Evolutionary conservation across 1,140 invertebrate genomes (phyloP), one percentile per base, ranked within the genome.

Genomic region (Drosophila bocki): DNA sequence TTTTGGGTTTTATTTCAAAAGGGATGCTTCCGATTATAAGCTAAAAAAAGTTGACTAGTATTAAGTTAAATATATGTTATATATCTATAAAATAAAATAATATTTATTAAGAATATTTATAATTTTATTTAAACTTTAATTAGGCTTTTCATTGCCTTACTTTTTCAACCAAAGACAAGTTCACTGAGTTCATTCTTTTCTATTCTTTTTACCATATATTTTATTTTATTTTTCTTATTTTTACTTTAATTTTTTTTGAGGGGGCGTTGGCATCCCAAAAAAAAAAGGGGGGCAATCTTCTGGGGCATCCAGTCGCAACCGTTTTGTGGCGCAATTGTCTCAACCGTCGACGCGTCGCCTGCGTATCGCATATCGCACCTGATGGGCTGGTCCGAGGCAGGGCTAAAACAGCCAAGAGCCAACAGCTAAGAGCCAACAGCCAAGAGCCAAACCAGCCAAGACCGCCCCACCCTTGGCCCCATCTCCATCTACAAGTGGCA

Each of bases 321-420:
- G 61, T 51, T 78, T 69, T 67, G 84, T 87, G 84, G 76, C 84
- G 83, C 84, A 87, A 87, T 88, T 88, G 83, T 87, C 83, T 87
- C 71, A 64, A 62, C 51, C 65, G 70, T 68, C 69, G 69, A 72
- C 75, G 64, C 63, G 74, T 69, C 71, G 64, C 48, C 64, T 83
- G 88, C 88, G 87, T 91, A 91, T 91, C 88, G 85, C 88, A 91
- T 91, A 91, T 90, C 88, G 90, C 88, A 91, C 84, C 88, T 85
- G 88, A 88, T 88, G 72, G 68, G 75, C 51, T 77, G 76, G 71
- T 61, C 37, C 57, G 59, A 64, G 59, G 59, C 57, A 64, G 29
- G 62, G 57, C 57, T 62, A 11, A 44, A 39, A 32, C 48, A 63
- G 60, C 60, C 12, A 56, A 13, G 11, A 45, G 17, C 44, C 6